Conservation (phyloP, 2,888 invertebrate genomes). For the Macrosoma leucophasiata region DNA sequence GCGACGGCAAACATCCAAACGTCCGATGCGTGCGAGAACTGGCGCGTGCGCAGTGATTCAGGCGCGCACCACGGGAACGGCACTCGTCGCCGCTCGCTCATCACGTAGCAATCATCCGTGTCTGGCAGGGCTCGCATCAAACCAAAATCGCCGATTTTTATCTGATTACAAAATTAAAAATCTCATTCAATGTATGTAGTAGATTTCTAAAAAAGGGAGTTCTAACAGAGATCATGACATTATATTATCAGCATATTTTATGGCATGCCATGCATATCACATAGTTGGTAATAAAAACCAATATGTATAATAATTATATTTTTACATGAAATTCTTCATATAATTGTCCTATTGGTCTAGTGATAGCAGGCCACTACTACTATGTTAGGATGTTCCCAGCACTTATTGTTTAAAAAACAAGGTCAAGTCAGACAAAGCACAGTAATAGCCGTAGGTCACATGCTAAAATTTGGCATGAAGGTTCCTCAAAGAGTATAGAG, state of each 20-base stretch:
- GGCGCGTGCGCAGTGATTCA: constrained; percentile 93
- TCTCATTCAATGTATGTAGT: no score
- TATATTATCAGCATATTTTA: no score
- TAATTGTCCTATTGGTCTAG: no score
- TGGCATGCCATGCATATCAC: constrained; percentile 9
- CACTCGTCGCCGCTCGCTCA: constrained; percentile 98
- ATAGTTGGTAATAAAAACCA: not conserved
- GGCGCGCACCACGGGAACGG: constrained; percentile 99
- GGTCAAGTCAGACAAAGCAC: no score
- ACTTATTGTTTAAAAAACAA: no score
- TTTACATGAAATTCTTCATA: no score
- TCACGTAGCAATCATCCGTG: constrained; percentile 97
- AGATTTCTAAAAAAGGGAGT: no score
- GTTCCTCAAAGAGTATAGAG: no score
- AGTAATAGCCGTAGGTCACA: not conserved
- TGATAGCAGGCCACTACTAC: no score
- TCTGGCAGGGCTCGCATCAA: constrained; percentile 96
- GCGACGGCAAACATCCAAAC: constrained; percentile 99
- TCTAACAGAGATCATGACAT: no score
- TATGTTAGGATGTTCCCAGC: no score
- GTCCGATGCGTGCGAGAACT: constrained; percentile 97
- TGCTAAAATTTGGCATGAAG: no score
- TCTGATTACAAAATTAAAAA: constrained; percentile 46
- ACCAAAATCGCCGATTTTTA: constrained; percentile 99
- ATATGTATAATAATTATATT: constrained; percentile 4